Evolutionary conservation across 2,113 vertebrate genomes (phyloP).

Genomic region (Numida meleagris): DNA sequence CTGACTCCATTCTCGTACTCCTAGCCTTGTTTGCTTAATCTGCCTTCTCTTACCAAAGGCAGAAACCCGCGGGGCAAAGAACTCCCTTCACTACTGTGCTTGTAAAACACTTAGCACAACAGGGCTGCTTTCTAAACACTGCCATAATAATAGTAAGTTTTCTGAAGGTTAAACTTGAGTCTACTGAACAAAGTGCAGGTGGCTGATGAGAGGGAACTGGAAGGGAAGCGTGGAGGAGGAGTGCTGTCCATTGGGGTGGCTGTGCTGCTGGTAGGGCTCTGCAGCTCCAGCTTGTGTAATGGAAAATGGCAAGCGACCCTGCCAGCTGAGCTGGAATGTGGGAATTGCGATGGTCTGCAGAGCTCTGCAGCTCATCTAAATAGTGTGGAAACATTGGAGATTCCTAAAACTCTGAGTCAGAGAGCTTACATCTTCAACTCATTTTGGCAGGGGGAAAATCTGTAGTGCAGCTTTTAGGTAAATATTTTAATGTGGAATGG

Average conservation of each 20-base stretch:
- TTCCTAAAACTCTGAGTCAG: constrained; percentile 37
- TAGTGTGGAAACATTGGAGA: constrained; percentile 25
- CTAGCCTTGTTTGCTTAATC: constrained; percentile 38
- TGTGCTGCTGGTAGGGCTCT: background rate
- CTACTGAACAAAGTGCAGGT: background rate
- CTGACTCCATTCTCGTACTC: background rate
- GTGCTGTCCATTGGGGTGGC: background rate
- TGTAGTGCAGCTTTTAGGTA: constrained; percentile 11
- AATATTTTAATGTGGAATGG: background rate
- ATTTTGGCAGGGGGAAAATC: background rate
- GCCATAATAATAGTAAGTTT: background rate
- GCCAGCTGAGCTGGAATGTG: background rate
- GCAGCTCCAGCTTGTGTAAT: constrained; percentile 29
- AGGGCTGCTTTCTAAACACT: accelerated
- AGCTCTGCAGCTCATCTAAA: constrained; percentile 42
- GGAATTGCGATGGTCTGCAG: background rate
- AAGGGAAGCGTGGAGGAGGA: background rate
- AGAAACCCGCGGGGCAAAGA: constrained; percentile 22
- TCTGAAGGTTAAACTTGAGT: background rate
- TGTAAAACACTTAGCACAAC: constrained; percentile 33
- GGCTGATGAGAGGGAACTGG: background rate
- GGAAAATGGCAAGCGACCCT: constrained; percentile 55
- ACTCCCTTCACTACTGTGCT: constrained; percentile 32
- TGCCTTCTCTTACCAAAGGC: constrained; percentile 28
- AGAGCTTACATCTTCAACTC: constrained; percentile 41